Percentiles rank a stretch among this genome's conserved stretches.
These are phyloP conservation scores for Muntiacus muntjak DNA, from an alignment of 2,113 vertebrate species.

Conservation along the genomic window DNA sequence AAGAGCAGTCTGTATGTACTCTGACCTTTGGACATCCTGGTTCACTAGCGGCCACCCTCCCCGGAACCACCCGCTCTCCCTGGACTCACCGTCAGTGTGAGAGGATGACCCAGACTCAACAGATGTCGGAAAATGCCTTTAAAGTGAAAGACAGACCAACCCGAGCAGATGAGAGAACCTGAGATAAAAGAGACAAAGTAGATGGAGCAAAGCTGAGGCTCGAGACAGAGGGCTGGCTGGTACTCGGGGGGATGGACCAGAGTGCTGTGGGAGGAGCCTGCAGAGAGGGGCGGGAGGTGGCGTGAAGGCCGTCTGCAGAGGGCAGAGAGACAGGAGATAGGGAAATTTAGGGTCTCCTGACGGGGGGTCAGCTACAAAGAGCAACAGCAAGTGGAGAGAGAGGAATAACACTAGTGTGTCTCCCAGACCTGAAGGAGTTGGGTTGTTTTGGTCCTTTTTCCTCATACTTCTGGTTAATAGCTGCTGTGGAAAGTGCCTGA, in stretches of 20 bases:
- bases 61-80: accelerated
- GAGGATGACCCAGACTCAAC: accelerated
- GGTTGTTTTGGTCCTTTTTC: background rate
- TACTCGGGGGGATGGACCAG: background rate
- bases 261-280: accelerated
- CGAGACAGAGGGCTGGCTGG: background rate
- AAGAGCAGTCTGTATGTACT: background rate
- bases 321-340: too few species aligned
- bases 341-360: background rate
- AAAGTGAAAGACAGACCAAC: background rate
- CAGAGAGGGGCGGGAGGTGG: background rate
- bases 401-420: background rate
- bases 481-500: background rate
- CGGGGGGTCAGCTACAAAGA: background rate
- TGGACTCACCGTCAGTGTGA: background rate
- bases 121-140: background rate
- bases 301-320: too few species aligned
- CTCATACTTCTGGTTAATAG: background rate
- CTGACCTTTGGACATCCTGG: too few species aligned
- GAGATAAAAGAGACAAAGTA: background rate
- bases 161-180: background rate
- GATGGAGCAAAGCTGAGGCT: background rate
- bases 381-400: accelerated
- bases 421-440: background rate
- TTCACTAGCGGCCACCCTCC: background rate